A percentile compares a stretch with the other conserved stretches of the same genome.
Evolutionary conservation across 2,113 vertebrate genomes (phyloP).

Genomic region (Siniperca chuatsi): DNA sequence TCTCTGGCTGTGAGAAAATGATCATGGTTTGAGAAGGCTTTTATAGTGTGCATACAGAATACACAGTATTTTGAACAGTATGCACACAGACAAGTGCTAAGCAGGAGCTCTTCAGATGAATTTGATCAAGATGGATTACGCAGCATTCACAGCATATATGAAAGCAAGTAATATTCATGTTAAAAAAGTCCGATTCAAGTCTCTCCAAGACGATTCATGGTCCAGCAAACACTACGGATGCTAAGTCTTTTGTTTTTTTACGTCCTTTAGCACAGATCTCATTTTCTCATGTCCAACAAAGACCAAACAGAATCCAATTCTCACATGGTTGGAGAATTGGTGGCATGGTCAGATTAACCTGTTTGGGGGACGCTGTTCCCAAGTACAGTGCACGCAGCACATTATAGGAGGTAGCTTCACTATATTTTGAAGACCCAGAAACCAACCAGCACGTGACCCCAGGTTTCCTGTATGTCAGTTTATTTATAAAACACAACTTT

Average conservation of each 20-base stretch:
- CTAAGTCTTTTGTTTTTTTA: not conserved
- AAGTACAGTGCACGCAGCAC: not conserved
- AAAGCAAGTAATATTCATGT: not conserved
- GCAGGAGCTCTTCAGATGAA: not conserved
- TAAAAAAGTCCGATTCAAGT: not conserved
- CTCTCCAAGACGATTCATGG: not conserved
- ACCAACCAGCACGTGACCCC: not conserved
- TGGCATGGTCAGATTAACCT: not conserved
- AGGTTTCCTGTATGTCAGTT: not conserved
- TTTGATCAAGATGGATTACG: not conserved
- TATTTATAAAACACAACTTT: not conserved
- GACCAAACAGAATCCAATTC: not conserved
- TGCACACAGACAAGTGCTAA: not conserved
- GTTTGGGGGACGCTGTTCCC: not conserved
- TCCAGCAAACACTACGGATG: not conserved
- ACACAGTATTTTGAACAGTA: not conserved
- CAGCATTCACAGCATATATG: not conserved
- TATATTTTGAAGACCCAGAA: not conserved
- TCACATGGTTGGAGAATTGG: not conserved
- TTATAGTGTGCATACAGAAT: not conserved
- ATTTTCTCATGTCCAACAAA: not conserved
- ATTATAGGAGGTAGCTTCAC: not conserved
- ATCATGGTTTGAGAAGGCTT: not conserved
- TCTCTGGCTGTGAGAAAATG: slow-evolving; percentile 48
- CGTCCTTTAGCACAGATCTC: not conserved